These are phyloP conservation scores for Amphimallon solstitiale DNA, from an alignment of 2,888 invertebrate species.

Conservation along the genomic window DNA sequence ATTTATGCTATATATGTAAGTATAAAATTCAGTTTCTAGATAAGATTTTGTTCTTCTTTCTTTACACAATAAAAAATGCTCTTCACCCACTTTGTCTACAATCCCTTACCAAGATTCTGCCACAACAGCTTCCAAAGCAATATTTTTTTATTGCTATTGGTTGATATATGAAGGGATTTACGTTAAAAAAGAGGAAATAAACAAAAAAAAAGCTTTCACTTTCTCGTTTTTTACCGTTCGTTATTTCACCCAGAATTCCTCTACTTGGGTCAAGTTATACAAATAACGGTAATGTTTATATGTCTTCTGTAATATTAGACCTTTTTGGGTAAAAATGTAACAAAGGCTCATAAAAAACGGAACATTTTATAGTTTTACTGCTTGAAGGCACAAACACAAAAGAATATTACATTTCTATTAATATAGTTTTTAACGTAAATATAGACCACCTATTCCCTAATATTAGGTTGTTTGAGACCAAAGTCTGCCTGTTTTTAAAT, in stretches of 20 bases:
- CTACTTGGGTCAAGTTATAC: background rate
- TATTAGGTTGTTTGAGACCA: background rate
- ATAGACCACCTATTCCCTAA: constrained; percentile 10
- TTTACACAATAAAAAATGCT: no score
- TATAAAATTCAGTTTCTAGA: no score
- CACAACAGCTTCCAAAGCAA: background rate
- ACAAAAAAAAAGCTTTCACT: constrained; percentile 12
- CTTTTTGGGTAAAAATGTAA: constrained; percentile 28
- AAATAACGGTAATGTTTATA: constrained; percentile 13
- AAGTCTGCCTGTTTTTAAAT: no score
- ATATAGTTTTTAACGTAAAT: constrained; percentile 1
- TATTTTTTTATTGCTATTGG: no score
- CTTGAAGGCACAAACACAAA: background rate
- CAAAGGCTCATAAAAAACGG: constrained; percentile 24
- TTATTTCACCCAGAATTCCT: background rate
- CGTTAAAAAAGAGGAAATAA: background rate
- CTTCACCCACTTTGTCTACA: background rate
- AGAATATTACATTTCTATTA: background rate
- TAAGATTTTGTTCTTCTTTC: no score
- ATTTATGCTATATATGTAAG: no score
- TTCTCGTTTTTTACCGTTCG: constrained; percentile 7
- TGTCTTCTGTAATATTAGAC: background rate
- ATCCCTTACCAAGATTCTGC: background rate
- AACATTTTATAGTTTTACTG: constrained; percentile 28
- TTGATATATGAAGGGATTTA: constrained; percentile 3